Evolutionary conservation across 2,113 vertebrate genomes (phyloP), one percentile per base, ranked within the genome.

Genomic region (Oxygymnocypris stewartii): DNA sequence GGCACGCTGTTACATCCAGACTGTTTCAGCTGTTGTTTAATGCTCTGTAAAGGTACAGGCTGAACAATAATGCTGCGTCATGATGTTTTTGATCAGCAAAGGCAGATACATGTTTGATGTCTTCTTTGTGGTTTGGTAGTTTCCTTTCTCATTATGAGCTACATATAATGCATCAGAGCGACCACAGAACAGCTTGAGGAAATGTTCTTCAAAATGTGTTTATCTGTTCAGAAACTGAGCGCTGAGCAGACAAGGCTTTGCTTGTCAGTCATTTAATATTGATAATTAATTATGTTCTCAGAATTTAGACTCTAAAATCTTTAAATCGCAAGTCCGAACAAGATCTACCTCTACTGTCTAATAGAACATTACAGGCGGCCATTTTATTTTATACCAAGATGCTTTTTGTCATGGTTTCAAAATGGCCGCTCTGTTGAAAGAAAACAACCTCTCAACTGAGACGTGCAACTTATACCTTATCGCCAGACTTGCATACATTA

Each of bases 351-450:
- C 25, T 20, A 78, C 47, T 10, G 25, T 78, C 25, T 54, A 78
- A 54, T 18, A 31, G 76, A 54, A 78, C 10, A n/a, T 61, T 37
- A 77, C 84, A 18, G 12, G 88, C 85, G 76, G 89, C 89, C 91
- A 91, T 91, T 88, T 91, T 90, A 74, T 80, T 18, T 73, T 54
- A 47, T 76, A 35, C 44, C 18, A 76, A 78, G 65, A 65, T 79
- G 69, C 61, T 81, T 79, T 79, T 54, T 11, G 44, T 61, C 25
- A 2, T 12, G n/a, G 83, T 85, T 75, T 63, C 76, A 91, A 91
- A 90, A 91, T 91, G 90, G 90, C 90, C 42, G 85, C 89, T 74
- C 44, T 67, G 79, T 81, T 87, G 51, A 49, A 69, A 85, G 57
- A 69, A 82, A 87, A 65, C 2, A 10, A 23, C 23, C 20, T 67